Percentiles rank a stretch among this genome's conserved stretches.
phyloP scores from a whole-genome alignment of 2,797 vertebrate genomes.

The Clarias laeviceps region DNA sequence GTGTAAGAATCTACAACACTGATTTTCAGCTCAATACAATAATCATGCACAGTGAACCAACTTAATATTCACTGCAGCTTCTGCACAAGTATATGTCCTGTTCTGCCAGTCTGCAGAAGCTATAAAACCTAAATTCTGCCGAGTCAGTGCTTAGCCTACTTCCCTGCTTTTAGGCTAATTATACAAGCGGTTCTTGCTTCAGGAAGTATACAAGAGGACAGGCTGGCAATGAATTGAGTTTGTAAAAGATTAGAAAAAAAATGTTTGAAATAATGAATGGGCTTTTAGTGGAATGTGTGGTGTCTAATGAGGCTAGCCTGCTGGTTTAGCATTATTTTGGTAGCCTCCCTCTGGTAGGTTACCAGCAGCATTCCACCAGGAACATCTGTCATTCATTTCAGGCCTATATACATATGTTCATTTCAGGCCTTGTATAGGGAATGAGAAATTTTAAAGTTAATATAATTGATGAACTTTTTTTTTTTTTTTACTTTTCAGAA shows the following conservation, averaged over 20 bases:
- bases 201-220: slow-evolving; percentile 8
- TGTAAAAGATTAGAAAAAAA: slow-evolving; percentile 33
- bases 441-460: neutral
- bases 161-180: slow-evolving; percentile 50
- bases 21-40: slow-evolving; percentile 9
- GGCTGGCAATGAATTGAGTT: slow-evolving; percentile 43
- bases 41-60: neutral
- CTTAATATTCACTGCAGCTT: neutral
- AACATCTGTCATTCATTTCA: slow-evolving; percentile 56
- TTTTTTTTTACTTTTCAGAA: neutral
- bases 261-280: slow-evolving; percentile 66
- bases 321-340: slow-evolving; percentile 61
- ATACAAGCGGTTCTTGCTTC: slow-evolving; percentile 33
- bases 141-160: slow-evolving; percentile 25
- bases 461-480: neutral
- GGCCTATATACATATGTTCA: slow-evolving; percentile 46
- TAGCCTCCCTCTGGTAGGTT: slow-evolving; percentile 63
- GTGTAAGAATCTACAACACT: neutral
- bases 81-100: neutral
- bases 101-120: slow-evolving; percentile 14
- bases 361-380: slow-evolving; percentile 59
- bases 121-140: slow-evolving; percentile 42
- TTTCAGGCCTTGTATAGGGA: neutral
- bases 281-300: slow-evolving; percentile 61
- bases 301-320: slow-evolving; percentile 64